Evolutionary conservation across 2,888 invertebrate species (phyloP).

Genomic region (Drosophila nigricruria): DNA sequence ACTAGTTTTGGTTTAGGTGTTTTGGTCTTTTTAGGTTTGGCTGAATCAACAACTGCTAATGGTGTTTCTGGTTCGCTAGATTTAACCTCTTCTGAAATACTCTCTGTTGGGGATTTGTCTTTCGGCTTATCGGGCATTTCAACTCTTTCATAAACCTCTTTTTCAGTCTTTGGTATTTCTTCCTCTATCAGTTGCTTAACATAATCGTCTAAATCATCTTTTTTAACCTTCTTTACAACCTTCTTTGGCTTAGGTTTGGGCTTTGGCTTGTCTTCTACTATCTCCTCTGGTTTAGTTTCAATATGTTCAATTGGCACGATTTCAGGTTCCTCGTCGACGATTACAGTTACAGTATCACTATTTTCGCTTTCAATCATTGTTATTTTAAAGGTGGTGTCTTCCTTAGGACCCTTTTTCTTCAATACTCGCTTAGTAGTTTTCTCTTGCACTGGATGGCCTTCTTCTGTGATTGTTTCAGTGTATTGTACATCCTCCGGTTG

Average conservation of each 20-base stretch:
- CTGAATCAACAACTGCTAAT: conserved; percentile 29
- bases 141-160: conserved; percentile 85
- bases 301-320: conserved; percentile 30
- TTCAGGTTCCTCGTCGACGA: conserved; percentile 77
- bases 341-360: conserved; percentile 76
- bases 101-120: conserved; percentile 44
- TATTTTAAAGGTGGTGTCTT: conserved; percentile 77
- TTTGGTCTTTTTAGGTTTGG: conserved; percentile 61
- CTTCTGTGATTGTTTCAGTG: conserved; percentile 73
- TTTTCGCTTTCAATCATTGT: conserved; percentile 81
- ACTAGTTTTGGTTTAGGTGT: conserved; percentile 59
- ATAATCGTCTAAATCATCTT: conserved; percentile 78
- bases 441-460: conserved; percentile 79
- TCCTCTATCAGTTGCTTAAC: conserved; percentile 78
- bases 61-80: conserved; percentile 23
- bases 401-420: conserved; percentile 77
- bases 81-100: conserved; percentile 35
- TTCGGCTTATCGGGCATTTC: conserved; percentile 80
- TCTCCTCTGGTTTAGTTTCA: conserved; percentile 68
- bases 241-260: conserved; percentile 76
- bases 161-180: conserved; percentile 83
- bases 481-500: conserved; percentile 72
- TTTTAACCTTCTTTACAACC: conserved; percentile 74
- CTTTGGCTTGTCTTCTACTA: conserved; percentile 74
- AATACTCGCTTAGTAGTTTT: conserved; percentile 79